phyloP scores from a whole-genome alignment of 2,888 invertebrate genomes.

The Apoderus coryli region DNA sequence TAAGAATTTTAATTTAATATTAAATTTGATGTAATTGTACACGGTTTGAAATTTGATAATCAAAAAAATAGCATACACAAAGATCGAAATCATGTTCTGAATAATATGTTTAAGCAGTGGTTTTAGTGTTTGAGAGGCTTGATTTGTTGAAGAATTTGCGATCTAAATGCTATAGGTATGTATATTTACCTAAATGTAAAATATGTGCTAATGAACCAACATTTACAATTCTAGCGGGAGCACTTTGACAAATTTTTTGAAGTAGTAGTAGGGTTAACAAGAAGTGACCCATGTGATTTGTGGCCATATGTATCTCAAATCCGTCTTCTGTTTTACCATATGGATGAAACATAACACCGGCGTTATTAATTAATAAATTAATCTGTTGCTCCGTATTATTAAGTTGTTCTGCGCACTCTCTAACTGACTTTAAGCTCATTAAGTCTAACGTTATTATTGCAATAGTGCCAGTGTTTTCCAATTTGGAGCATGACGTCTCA shows the following conservation, averaged over 20 bases:
- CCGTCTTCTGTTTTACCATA: slow-evolving; percentile 46
- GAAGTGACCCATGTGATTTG: slow-evolving; percentile 42
- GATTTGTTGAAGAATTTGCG: no score
- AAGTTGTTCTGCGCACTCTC: slow-evolving; percentile 30
- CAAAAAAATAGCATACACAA: no score
- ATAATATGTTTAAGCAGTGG: no score
- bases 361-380: slow-evolving; percentile 55
- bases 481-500: slow-evolving; percentile 27
- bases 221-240: slow-evolving; percentile 36
- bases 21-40: no score
- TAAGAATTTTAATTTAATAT: no score
- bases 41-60: no score
- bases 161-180: no score
- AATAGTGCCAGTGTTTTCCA: slow-evolving; percentile 30
- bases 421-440: slow-evolving; percentile 25
- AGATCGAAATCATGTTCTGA: no score
- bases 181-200: no score
- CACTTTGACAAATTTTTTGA: slow-evolving; percentile 37
- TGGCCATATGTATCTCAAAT: slow-evolving; percentile 50
- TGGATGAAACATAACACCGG: slow-evolving; percentile 55
- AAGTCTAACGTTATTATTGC: slow-evolving; percentile 34
- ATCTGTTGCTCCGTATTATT: slow-evolving; percentile 37
- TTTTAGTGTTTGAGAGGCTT: no score
- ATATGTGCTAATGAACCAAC: slow-evolving; percentile 30
- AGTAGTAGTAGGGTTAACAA: slow-evolving; percentile 32